phyloP scores from a whole-genome alignment of 2,797 vertebrate species.

The Echiichthys vipera region DNA sequence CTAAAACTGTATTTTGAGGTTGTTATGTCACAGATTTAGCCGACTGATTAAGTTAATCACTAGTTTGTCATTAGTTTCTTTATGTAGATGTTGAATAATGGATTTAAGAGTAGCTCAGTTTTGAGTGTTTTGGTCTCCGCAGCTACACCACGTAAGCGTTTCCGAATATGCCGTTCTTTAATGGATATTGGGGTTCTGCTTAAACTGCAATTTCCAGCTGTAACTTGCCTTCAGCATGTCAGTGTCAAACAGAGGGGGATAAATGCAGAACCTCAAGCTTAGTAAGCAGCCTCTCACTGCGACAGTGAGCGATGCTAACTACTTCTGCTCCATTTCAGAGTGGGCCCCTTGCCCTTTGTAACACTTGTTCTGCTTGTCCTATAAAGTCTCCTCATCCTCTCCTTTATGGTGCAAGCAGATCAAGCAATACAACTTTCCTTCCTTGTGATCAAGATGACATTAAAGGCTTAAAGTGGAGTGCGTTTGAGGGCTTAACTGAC shows the following conservation, averaged over 20 bases:
- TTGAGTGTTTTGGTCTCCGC: background rate
- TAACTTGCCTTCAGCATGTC: background rate
- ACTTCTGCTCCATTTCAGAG: too few relatives aligned
- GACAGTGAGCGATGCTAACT: too few relatives aligned
- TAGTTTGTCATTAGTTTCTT: too few relatives aligned
- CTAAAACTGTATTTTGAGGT: too few relatives aligned
- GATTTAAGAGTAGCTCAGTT: background rate
- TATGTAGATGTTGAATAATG: too few relatives aligned
- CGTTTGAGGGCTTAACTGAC: background rate
- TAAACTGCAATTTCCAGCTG: background rate
- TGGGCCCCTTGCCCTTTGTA: background rate
- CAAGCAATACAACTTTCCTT: background rate
- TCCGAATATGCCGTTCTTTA: background rate
- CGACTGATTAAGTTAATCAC: too few relatives aligned
- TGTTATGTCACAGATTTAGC: too few relatives aligned
- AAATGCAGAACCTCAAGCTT: background rate
- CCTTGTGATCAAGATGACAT: background rate
- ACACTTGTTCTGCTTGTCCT: background rate
- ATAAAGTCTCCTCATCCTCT: background rate
- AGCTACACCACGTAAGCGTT: background rate
- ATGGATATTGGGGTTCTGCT: background rate
- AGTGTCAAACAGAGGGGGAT: background rate
- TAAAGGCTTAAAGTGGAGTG: background rate
- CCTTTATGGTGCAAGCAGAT: background rate
- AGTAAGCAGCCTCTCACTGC: background rate